Evolutionary conservation across 2,113 vertebrate species (phyloP).

Genomic region (Barnardius zonarius): DNA sequence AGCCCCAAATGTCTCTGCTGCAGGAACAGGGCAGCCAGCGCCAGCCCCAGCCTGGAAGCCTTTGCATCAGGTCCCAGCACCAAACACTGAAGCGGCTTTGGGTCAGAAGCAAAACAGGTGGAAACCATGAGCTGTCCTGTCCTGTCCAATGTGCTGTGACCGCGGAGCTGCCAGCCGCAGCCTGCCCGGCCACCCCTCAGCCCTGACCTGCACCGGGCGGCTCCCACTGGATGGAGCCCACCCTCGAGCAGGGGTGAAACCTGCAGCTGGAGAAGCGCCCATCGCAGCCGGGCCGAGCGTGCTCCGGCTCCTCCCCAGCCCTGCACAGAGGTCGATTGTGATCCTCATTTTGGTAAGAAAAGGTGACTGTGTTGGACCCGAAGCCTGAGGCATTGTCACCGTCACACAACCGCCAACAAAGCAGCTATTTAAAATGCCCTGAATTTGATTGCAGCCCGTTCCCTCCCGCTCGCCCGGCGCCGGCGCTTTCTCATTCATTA

Average conservation of each 20-base stretch:
- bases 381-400: not conserved
- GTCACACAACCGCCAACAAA: slow-evolving; percentile 26
- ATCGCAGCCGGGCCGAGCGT: not conserved
- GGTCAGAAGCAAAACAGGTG: not conserved
- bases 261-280: not conserved
- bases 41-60: not conserved
- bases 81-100: not conserved
- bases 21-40: not conserved
- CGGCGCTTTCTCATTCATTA: slow-evolving; percentile 57
- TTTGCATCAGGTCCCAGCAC: not conserved
- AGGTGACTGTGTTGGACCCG: not conserved
- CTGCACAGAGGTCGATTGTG: not conserved
- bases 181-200: not conserved
- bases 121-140: not conserved
- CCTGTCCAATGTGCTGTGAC: accelerated
- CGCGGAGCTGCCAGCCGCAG: not conserved
- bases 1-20: not conserved
- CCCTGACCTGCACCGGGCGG: not conserved
- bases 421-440: slow-evolving; percentile 49
- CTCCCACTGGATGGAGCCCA: not conserved
- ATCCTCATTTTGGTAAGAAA: not conserved
- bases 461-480: not conserved
- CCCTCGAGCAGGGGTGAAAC: not conserved
- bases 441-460: slow-evolving; percentile 36
- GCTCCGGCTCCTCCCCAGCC: not conserved